These are phyloP conservation scores for Misgurnus anguillicaudatus DNA, from an alignment of 2,113 vertebrate genomes.

Conservation along the genomic window DNA sequence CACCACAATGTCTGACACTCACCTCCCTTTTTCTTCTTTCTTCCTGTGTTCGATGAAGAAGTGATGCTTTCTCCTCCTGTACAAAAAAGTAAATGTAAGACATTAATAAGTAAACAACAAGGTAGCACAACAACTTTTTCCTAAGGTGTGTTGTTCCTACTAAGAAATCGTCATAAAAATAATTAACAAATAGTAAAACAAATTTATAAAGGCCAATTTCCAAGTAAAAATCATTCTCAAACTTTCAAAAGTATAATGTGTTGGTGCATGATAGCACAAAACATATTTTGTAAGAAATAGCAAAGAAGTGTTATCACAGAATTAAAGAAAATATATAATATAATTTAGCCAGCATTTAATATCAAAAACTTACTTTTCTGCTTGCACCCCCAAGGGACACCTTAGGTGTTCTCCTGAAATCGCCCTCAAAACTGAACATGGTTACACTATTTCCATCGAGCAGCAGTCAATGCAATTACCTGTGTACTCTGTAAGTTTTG, in stretches of 20 bases:
- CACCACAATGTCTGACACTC: slow-evolving; percentile 28
- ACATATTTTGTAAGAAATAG: too few species aligned
- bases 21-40: slow-evolving; percentile 97
- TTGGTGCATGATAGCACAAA: too few species aligned
- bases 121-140: neutral
- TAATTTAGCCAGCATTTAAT: neutral
- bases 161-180: too few species aligned
- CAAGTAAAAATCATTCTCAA: neutral
- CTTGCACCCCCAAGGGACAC: slow-evolving; percentile 97
- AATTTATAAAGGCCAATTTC: neutral
- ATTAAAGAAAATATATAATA: neutral
- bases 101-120: neutral
- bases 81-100: slow-evolving; percentile 3
- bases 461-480: slow-evolving; percentile 44
- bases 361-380: slow-evolving; percentile 80
- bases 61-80: slow-evolving; percentile 96
- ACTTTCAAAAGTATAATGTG: neutral
- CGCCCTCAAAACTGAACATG: slow-evolving; percentile 99
- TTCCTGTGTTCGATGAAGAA: slow-evolving; percentile 96
- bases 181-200: neutral
- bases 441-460: slow-evolving; percentile 87
- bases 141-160: neutral
- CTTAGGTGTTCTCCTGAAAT: slow-evolving; percentile 97
- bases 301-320: neutral
- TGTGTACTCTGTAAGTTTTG: slow-evolving; percentile 37